Conservation (phyloP, 2,797 vertebrate genomes). For the Distichodus sexfasciatus region DNA sequence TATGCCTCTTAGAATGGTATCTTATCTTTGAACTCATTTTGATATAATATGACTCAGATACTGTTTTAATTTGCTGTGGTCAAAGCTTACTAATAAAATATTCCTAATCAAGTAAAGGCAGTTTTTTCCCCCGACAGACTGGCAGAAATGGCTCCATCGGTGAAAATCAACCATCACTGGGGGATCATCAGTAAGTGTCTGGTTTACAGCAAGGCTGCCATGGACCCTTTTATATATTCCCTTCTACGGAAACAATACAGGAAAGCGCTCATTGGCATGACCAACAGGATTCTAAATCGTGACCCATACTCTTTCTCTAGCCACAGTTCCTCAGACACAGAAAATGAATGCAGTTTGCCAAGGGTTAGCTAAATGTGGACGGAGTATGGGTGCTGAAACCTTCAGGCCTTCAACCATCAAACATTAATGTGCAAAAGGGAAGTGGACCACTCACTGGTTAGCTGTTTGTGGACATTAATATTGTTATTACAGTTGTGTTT, state of each 20-base stretch:
- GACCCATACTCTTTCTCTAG: constrained; percentile 67
- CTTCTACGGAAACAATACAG: constrained; percentile 78
- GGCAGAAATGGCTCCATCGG: constrained; percentile 72
- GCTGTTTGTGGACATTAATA: background rate
- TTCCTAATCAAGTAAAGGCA: background rate
- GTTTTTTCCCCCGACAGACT: too few species aligned
- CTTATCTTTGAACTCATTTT: too few species aligned
- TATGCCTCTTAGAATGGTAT: too few species aligned
- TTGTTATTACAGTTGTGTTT: too few species aligned
- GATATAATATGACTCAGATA: too few species aligned
- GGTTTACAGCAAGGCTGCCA: constrained; percentile 78
- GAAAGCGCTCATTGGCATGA: constrained; percentile 72
- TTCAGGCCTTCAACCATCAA: background rate
- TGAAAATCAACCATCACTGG: constrained; percentile 76
- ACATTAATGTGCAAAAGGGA: background rate
- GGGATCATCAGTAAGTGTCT: constrained; percentile 79
- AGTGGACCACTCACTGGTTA: background rate
- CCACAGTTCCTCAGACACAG: constrained; percentile 72
- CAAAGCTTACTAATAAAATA: too few species aligned
- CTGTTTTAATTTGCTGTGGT: too few species aligned
- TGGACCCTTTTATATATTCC: constrained; percentile 78
- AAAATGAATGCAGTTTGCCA: constrained; percentile 66
- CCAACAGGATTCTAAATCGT: constrained; percentile 69
- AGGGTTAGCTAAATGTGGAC: constrained; percentile 56
- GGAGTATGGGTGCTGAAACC: background rate